Base-by-base conservation (phyloP, 2,113 vertebrate genomes). In the Hippocampus mohnikei region DNA sequence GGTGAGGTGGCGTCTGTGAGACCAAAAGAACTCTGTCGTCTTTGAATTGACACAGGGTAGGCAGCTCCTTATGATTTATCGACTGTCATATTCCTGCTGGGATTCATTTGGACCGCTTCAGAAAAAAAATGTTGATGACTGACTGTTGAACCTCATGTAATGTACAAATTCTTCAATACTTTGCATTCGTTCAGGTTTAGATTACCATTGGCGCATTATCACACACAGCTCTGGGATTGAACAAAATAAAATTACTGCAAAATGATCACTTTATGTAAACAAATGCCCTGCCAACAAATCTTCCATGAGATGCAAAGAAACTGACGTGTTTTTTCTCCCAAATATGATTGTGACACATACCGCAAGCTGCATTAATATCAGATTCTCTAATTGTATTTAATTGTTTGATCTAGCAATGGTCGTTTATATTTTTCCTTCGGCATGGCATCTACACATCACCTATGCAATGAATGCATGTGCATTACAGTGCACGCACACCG, bases 1-100 rank as follows among this genome's bases (percentile, higher is more conserved):
- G 86, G 74, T 73, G 67, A 79, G 74, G 75, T 44, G 46, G 71
- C 80, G 74, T 76, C 75, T 78, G 71, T 70, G 83, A 87, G 84
- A 81, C 84, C 84, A 78, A 71, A 41, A 20, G 53, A 64, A 69
- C 78, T 59, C 74, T 69, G 73, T 72, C 46, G 27, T 5, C 41
- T 71, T 48, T 59, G 69, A 2, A 21, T 71, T 69, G 40, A 70
- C 69, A 44, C n/a, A 8, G 21, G 65, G 3, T 25, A 29, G 58
- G 29, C 15, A 33, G 15, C 48, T n/a, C 60, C 48, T 59, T 27
- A 55, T 27, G 40, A 55, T 74, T 71, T 40, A 73, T 42, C 21
- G 21, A 53, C 52, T 16, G 2, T 33, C 41, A 69, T 63, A 66
- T 69, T 66, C 72, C 74, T 42, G 67, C 75, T 56, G 29, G 68